Base-by-base conservation (phyloP, 2,888 invertebrate genomes). In the Xestoiulus laeticollis region DNA sequence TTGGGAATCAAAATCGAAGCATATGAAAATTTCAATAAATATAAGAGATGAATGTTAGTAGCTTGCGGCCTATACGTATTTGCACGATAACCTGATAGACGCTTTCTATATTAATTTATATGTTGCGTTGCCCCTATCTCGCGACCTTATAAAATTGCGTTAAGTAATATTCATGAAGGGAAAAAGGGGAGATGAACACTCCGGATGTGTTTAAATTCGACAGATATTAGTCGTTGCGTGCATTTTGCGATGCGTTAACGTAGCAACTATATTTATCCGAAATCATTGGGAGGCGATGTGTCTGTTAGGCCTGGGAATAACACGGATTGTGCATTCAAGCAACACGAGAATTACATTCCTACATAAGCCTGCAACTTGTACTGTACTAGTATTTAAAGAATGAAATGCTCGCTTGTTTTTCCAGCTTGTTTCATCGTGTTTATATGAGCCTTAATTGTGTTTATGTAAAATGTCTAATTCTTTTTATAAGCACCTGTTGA, bases 171-270 rank as follows among this genome's bases (percentile, higher is more conserved):
- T 78, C 78, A 78, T 78, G 30, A 78, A 14, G 30, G 30, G 14
- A 22, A 78, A 78, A 30, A 78, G 12, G 26, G n/a, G 78, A 30
- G 78, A 30, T 30, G 16, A 78, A 78, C 1, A 30, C 5, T 14
- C 26, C 30, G 59, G 59, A 59, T 59, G 59, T n/a, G 78, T 30
- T 78, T 30, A 78, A 78, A 78, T 78, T 78, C 78, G 78, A 14
- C 30, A 78, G 1, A 26, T 14, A 78, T 78, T 78, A 78, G 78
- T 14, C 78, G 12, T 78, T 78, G 68, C 78, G 78, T 78, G 78
- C 30, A 16, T 26, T 30, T 30, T 12, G 16, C 14, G 26, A 78
- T 30, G 68, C 68, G 68, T 68, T 26, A 22, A 68, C 59, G 59
- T 59, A 19, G 6, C 59, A 1, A n/a, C n/a, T 59, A 59, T n/a